Evolutionary conservation across 2,797 vertebrate species (phyloP).

Genomic region (Bradypus variegatus): DNA sequence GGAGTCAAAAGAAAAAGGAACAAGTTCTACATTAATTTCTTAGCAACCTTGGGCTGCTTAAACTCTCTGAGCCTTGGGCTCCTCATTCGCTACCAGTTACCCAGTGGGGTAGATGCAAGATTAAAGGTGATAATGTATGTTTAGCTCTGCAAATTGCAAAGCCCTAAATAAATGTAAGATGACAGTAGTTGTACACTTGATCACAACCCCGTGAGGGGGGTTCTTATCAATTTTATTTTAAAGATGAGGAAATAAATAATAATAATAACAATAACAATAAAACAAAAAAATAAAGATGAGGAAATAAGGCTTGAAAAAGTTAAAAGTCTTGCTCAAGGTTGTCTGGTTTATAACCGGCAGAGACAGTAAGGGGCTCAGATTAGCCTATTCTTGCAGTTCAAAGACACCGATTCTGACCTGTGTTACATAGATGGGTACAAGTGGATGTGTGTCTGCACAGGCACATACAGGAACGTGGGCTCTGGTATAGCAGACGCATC

Average conservation of each 20-base stretch:
- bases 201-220: background rate
- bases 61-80: background rate
- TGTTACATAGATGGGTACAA: background rate
- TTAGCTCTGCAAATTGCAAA: background rate
- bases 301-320: background rate
- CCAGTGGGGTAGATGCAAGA: background rate
- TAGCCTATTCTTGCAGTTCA: background rate
- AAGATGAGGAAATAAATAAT: background rate
- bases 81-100: background rate
- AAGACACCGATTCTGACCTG: background rate
- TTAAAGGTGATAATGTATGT: background rate
- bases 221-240: background rate
- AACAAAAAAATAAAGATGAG: background rate
- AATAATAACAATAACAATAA: too few species aligned
- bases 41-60: background rate
- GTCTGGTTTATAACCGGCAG: background rate
- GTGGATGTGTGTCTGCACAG: background rate
- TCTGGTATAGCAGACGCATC: background rate
- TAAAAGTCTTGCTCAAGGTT: background rate
- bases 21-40: background rate
- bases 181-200: background rate
- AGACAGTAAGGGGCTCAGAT: background rate
- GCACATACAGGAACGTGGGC: background rate
- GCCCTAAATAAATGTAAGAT: background rate
- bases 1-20: background rate